phyloP scores from a whole-genome alignment of 2,797 vertebrate genomes.

The Microctenopoma steveboyesi region DNA sequence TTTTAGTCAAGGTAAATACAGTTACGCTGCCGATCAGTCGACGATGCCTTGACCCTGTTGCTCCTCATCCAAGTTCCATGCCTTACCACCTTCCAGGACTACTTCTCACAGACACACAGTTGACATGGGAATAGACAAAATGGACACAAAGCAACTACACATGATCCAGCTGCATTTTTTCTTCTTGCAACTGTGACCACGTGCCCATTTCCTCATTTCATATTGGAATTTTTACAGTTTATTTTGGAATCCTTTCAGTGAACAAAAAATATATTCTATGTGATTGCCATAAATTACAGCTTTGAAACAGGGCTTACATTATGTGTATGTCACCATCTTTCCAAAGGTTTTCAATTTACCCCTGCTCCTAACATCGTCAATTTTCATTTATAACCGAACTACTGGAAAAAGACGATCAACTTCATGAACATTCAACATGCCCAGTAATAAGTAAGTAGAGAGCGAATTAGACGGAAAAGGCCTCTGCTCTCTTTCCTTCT shows the following conservation, averaged over 20 bases:
- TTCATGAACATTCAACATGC: conserved; percentile 26
- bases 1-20: conserved; percentile 29
- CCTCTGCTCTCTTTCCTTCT: conserved; percentile 11
- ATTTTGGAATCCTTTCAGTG: no score
- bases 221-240: no score
- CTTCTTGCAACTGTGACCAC: not conserved
- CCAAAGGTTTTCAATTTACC: not conserved
- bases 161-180: no score
- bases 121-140: no score
- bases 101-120: not conserved
- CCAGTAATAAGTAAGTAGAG: conserved; percentile 13
- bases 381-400: conserved; percentile 61
- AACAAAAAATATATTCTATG: no score
- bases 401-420: conserved; percentile 39
- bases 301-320: no score
- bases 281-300: no score
- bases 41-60: conserved; percentile 2
- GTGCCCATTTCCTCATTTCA: not conserved
- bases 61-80: not conserved
- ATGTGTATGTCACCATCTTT: not conserved
- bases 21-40: conserved; percentile 19
- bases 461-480: conserved; percentile 51
- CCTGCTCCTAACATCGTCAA: not conserved
- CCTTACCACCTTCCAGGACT: not conserved
- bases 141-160: no score